Conservation (phyloP, 1,140 invertebrate genomes). For the Lethocerus indicus region DNA sequence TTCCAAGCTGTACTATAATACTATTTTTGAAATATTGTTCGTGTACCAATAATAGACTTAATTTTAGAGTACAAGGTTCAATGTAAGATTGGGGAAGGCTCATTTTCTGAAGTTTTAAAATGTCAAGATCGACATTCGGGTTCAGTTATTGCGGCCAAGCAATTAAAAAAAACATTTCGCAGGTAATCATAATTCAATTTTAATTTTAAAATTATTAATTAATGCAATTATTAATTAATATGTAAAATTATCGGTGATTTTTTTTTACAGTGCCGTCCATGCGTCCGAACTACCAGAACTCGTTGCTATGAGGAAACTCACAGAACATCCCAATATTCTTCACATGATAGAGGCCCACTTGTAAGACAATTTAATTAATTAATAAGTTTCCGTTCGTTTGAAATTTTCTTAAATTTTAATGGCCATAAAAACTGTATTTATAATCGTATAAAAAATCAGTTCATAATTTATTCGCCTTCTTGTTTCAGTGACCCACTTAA, state of each 20-base stretch:
- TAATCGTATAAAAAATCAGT: no score
- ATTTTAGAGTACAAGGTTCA: slow-evolving; percentile 39
- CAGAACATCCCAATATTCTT: slow-evolving; percentile 39
- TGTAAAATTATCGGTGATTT: slow-evolving; percentile 2
- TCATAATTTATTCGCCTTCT: slow-evolving; percentile 2
- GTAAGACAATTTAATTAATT: slow-evolving; percentile 26
- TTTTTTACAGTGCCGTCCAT: slow-evolving; percentile 29
- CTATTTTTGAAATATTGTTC: no score
- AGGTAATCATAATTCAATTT: slow-evolving; percentile 4
- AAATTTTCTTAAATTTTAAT: neutral
- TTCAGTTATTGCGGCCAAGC: slow-evolving; percentile 39
- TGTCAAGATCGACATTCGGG: slow-evolving; percentile 37
- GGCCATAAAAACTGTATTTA: no score
- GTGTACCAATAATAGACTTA: no score
- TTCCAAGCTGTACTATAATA: no score
- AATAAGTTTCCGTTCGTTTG: neutral
- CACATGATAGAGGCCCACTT: slow-evolving; percentile 41
- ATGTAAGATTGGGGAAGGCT: slow-evolving; percentile 42
- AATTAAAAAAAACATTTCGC: slow-evolving; percentile 38
- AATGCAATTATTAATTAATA: slow-evolving; percentile 8
- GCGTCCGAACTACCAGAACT: slow-evolving; percentile 40
- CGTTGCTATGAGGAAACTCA: slow-evolving; percentile 36
- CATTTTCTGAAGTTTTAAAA: slow-evolving; percentile 50
- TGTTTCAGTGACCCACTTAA: slow-evolving; percentile 29
- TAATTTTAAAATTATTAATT: neutral